Conservation (phyloP, 2,113 vertebrate genomes). For the Sorex araneus region DNA sequence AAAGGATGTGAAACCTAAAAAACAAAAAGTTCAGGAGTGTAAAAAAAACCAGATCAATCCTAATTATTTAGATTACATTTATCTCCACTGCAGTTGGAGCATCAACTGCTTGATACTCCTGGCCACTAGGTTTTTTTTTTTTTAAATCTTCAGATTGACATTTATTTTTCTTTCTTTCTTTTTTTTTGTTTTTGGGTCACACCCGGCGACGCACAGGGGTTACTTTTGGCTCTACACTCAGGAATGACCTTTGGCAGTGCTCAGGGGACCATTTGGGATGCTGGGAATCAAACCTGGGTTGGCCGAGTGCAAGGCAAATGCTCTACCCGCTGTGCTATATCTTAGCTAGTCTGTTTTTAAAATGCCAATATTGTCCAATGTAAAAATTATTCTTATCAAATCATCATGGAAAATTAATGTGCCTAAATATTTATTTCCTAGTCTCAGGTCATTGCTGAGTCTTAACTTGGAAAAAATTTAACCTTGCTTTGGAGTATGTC, state of each 20-base stretch:
- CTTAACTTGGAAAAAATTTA: slow-evolving; percentile 60
- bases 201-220: too few relatives aligned
- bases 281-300: too few relatives aligned
- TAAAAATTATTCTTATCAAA: slow-evolving; percentile 53
- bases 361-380: neutral
- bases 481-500: slow-evolving; percentile 50
- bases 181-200: too few relatives aligned
- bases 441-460: slow-evolving; percentile 24
- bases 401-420: slow-evolving; percentile 46
- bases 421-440: slow-evolving; percentile 6
- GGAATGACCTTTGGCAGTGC: too few relatives aligned
- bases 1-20: neutral
- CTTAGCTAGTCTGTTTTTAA: slow-evolving; percentile 38
- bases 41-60: slow-evolving; percentile 10
- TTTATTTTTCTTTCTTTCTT: too few relatives aligned
- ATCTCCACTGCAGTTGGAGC: neutral
- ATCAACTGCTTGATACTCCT: neutral
- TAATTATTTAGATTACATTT: slow-evolving; percentile 61
- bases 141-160: neutral
- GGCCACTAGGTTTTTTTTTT: slow-evolving; percentile 15
- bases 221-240: too few relatives aligned
- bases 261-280: too few relatives aligned
- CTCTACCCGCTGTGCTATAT: too few relatives aligned
- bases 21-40: neutral
- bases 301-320: too few relatives aligned